Conservation (phyloP, 2,888 invertebrate species). For the Apotomis turbidana region DNA sequence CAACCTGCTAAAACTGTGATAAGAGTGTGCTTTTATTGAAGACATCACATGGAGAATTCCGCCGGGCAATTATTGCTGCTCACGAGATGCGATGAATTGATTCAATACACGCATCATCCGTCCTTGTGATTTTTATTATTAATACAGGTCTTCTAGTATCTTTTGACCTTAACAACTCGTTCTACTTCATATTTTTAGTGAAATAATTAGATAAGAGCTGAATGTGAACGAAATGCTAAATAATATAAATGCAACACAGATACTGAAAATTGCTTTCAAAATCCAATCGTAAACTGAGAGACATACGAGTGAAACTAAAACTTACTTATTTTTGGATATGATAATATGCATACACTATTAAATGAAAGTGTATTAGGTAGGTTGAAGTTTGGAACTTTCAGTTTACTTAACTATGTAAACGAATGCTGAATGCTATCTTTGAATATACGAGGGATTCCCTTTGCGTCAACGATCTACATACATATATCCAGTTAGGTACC, state of each 20-base stretch:
- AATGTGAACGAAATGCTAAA: conserved; percentile 8
- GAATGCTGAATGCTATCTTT: background rate
- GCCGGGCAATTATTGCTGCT: conserved; percentile 14
- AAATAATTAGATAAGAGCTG: conserved; percentile 7
- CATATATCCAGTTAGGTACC: background rate
- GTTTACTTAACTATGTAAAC: too few species aligned
- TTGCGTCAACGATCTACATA: background rate
- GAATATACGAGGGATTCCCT: conserved; percentile 10
- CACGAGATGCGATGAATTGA: conserved; percentile 25
- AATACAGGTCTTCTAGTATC: background rate
- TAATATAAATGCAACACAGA: background rate
- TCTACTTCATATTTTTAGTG: background rate
- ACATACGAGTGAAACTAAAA: background rate
- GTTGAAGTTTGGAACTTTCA: too few species aligned
- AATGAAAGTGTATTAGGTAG: too few species aligned
- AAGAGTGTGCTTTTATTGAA: conserved; percentile 22
- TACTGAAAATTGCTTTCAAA: background rate
- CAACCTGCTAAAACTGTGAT: conserved; percentile 11
- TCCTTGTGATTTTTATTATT: conserved; percentile 29
- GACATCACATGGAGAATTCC: conserved; percentile 23
- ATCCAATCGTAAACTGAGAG: background rate
- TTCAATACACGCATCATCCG: conserved; percentile 4
- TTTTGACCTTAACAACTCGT: background rate
- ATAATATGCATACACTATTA: too few species aligned
- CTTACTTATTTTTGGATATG: background rate